phyloP scores from a whole-genome alignment of 2,113 vertebrate genomes.

The Anas platyrhynchos region DNA sequence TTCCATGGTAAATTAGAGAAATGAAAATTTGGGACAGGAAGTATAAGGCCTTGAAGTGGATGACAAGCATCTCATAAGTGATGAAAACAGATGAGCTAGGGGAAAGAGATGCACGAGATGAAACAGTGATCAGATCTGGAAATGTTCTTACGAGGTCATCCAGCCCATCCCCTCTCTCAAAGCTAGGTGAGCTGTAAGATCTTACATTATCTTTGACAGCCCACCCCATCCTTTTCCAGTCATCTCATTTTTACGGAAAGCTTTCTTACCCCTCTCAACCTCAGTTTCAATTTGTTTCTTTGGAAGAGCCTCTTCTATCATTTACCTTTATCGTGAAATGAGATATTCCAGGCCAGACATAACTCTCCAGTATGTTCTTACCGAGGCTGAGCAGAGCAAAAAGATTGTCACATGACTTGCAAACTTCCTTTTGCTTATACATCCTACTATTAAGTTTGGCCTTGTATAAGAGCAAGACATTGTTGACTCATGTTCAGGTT shows the following conservation, averaged over 20 bases:
- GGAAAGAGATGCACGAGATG: background rate
- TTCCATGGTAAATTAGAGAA: background rate
- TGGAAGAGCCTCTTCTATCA: background rate
- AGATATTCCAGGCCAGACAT: background rate
- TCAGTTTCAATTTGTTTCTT: background rate
- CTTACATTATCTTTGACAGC: background rate
- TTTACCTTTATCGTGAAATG: background rate
- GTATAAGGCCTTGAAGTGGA: background rate
- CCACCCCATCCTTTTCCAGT: background rate
- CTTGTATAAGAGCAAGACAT: constrained; percentile 41
- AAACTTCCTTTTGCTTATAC: constrained; percentile 15
- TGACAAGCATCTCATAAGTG: background rate
- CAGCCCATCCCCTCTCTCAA: background rate
- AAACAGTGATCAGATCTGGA: background rate
- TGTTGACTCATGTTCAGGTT: constrained; percentile 53
- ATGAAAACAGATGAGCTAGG: background rate
- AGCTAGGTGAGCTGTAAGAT: background rate
- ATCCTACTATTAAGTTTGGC: constrained; percentile 21
- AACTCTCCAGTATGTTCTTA: background rate
- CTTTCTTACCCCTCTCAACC: too few relatives aligned
- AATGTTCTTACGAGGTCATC: background rate
- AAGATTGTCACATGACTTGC: background rate
- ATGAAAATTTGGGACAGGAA: background rate
- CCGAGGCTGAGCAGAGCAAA: background rate
- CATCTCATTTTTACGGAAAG: background rate